phyloP scores from a whole-genome alignment of 2,797 vertebrate species.

The Cuculus canorus region DNA sequence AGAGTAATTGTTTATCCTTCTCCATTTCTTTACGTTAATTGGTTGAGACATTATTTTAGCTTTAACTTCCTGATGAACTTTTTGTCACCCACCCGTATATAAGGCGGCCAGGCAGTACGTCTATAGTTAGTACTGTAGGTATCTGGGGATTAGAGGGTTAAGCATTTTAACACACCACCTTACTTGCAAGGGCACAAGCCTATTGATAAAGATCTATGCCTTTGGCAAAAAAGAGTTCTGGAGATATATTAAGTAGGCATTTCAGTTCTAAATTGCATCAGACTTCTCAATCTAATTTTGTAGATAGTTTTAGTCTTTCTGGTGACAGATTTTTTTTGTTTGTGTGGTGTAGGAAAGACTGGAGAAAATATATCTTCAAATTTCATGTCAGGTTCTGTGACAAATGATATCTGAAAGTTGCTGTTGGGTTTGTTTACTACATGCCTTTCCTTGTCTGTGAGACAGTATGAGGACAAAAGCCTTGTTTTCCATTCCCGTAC shows the following conservation, averaged over 20 bases:
- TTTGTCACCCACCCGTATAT: neutral
- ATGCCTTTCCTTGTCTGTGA: neutral
- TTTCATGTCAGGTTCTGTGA: neutral
- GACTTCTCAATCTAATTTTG: constrained; percentile 1
- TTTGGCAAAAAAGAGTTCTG: constrained; percentile 24
- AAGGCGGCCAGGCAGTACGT: neutral
- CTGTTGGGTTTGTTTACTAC: neutral
- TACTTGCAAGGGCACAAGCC: neutral
- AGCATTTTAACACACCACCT: neutral
- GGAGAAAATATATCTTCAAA: neutral
- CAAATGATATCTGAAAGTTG: neutral
- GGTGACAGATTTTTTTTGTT: constrained; percentile 11
- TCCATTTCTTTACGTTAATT: neutral
- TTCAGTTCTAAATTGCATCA: constrained; percentile 34
- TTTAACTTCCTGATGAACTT: neutral
- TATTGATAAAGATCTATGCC: constrained; percentile 55
- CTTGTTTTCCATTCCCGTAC: neutral
- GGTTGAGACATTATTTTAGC: neutral
- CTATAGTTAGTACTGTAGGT: neutral
- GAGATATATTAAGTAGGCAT: constrained; percentile 24
- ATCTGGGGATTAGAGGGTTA: neutral
- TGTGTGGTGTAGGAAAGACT: neutral
- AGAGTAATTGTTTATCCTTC: neutral
- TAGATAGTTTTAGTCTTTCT: neutral
- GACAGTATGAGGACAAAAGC: neutral